Evolutionary conservation across 2,113 vertebrate genomes (phyloP).

Genomic region (Noturus placidus): DNA sequence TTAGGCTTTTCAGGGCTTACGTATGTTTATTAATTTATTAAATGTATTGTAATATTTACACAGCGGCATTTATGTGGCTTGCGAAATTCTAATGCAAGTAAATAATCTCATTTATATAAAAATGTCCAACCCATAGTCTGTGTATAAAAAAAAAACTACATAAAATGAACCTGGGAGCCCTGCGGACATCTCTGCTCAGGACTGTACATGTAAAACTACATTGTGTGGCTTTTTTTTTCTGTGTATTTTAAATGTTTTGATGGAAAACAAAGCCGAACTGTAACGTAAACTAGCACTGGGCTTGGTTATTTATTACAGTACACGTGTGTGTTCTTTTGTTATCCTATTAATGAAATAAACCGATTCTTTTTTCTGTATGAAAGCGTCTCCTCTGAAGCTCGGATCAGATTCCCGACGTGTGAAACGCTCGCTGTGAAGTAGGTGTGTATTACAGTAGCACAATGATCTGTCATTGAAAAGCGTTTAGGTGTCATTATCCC

Average conservation of each 20-base stretch:
- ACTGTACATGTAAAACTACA: not conserved
- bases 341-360: conserved; percentile 9
- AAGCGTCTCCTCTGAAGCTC: not conserved
- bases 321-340: not conserved
- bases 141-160: not conserved
- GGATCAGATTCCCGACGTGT: not conserved
- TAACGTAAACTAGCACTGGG: not conserved
- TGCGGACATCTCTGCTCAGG: not conserved
- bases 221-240: not conserved
- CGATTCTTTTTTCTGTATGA: not conserved
- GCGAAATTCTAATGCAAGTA: not conserved
- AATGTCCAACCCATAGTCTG: not conserved
- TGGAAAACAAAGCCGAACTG: not conserved
- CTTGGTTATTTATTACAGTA: conserved; percentile 2
- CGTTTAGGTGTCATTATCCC: not conserved
- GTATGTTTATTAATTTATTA: not conserved
- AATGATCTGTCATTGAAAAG: not conserved
- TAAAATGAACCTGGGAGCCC: not conserved
- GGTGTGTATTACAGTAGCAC: not conserved
- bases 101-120: not conserved
- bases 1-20: not conserved
- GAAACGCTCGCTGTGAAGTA: not conserved
- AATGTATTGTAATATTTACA: not conserved
- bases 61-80: not conserved
- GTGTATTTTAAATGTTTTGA: not conserved